phyloP scores from a whole-genome alignment of 1,140 invertebrate genomes.

The Dendroctonus valens region DNA sequence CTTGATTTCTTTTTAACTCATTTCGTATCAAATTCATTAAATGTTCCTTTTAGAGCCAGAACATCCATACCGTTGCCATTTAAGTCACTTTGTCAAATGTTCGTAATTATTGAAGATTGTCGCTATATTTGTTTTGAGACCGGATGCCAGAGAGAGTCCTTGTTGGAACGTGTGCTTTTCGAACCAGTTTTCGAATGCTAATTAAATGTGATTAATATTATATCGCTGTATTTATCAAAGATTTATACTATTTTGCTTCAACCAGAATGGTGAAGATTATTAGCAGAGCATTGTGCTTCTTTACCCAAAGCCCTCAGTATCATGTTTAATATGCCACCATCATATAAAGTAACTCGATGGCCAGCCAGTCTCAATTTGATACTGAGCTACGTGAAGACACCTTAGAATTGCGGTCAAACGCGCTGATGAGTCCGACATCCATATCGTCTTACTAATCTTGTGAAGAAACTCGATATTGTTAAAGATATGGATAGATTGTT shows the following conservation, averaged over 20 bases:
- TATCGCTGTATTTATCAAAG: too few relatives aligned
- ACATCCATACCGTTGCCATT: slow-evolving; percentile 29
- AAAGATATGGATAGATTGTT: slow-evolving; percentile 11
- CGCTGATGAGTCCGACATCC: slow-evolving; percentile 9
- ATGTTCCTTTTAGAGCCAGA: slow-evolving; percentile 22
- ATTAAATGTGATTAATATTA: too few relatives aligned
- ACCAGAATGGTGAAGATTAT: too few relatives aligned
- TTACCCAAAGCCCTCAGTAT: too few relatives aligned
- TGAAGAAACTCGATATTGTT: slow-evolving; percentile 10
- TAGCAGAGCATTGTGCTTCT: too few relatives aligned
- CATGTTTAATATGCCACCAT: too few relatives aligned
- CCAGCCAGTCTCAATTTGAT: slow-evolving; percentile 16
- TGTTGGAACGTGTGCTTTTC: slow-evolving; percentile 1
- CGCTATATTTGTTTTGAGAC: slow-evolving; percentile 17
- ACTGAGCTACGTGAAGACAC: slow-evolving; percentile 5
- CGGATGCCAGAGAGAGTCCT: slow-evolving; percentile 10
- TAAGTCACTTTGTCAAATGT: slow-evolving; percentile 32
- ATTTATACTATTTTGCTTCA: too few relatives aligned
- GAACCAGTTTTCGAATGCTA: neutral
- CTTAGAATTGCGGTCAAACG: slow-evolving; percentile 22
- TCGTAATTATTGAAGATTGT: slow-evolving; percentile 18
- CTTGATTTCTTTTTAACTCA: slow-evolving; percentile 26
- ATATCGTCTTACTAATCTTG: slow-evolving; percentile 15
- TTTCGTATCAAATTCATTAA: slow-evolving; percentile 30
- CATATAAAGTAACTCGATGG: neutral